phyloP scores from a whole-genome alignment of 2,888 invertebrate genomes.

The Hedychridium roseum region DNA sequence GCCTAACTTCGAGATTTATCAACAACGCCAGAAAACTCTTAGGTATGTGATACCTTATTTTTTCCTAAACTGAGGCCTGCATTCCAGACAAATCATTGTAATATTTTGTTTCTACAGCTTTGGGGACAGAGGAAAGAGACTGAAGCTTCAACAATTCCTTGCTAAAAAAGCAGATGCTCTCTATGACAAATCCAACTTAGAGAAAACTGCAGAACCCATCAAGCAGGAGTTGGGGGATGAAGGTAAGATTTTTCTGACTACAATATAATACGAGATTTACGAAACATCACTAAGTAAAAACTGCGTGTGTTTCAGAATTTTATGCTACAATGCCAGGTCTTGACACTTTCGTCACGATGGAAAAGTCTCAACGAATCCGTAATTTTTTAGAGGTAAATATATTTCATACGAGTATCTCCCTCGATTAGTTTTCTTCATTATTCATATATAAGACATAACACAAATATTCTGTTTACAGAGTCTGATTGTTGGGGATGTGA shows the following conservation, averaged over 20 bases:
- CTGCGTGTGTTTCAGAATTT: conserved; percentile 68
- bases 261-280: background rate
- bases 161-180: conserved; percentile 83
- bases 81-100: background rate
- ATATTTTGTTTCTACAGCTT: conserved; percentile 63
- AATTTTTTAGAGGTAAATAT: conserved; percentile 82
- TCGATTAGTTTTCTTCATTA: background rate
- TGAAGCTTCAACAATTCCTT: conserved; percentile 87
- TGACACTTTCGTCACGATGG: conserved; percentile 84
- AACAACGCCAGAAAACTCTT: conserved; percentile 80
- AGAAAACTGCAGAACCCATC: conserved; percentile 47
- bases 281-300: background rate
- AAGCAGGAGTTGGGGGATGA: conserved; percentile 67
- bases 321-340: conserved; percentile 87
- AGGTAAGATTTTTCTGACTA: conserved; percentile 63
- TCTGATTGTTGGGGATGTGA: conserved; percentile 72
- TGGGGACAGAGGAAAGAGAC: conserved; percentile 82
- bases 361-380: conserved; percentile 77
- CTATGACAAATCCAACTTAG: conserved; percentile 67
- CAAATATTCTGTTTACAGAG: conserved; percentile 41
- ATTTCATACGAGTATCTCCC: background rate
- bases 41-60: conserved; percentile 61
- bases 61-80: background rate
- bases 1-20: conserved; percentile 78
- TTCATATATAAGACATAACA: background rate